phyloP scores from a whole-genome alignment of 1,140 invertebrate genomes.

The Conus ventricosus region DNA sequence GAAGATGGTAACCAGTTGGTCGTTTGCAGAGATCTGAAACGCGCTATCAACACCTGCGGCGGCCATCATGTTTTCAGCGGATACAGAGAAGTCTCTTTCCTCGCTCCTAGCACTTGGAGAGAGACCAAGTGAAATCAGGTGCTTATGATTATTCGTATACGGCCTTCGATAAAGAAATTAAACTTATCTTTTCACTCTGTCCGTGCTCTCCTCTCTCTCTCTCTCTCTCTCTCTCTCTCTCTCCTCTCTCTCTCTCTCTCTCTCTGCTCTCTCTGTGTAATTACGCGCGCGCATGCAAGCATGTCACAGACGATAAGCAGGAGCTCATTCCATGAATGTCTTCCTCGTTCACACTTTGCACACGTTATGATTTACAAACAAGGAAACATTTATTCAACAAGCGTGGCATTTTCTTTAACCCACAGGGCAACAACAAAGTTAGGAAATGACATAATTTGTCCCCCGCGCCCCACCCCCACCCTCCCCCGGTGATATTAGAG shows the following conservation, averaged over 20 bases:
- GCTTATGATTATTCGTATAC: not conserved
- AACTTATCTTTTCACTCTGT: not conserved
- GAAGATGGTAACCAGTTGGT: too few species aligned
- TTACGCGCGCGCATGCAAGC: not conserved
- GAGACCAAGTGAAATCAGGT: not conserved
- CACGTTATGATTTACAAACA: too few species aligned
- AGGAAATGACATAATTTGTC: too few species aligned
- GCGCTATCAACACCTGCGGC: not conserved
- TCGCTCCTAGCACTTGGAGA: not conserved
- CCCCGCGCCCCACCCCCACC: too few species aligned
- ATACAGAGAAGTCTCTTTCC: not conserved
- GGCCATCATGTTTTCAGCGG: not conserved
- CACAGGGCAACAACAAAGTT: too few species aligned
- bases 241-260: constrained; percentile 5
- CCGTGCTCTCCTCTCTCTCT: not conserved
- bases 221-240: constrained; percentile 25
- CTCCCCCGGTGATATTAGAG: too few species aligned
- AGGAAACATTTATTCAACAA: too few species aligned
- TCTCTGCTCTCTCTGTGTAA: not conserved
- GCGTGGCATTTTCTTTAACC: too few species aligned
- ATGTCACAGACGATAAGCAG: not conserved
- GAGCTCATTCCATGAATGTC: too few species aligned
- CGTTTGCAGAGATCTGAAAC: not conserved
- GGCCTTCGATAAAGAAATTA: too few species aligned
- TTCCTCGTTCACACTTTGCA: too few species aligned